A percentile compares a stretch with the other conserved stretches of the same genome.
Conservation (phyloP, 2,113 vertebrate species). For the Xiphias gladius region DNA sequence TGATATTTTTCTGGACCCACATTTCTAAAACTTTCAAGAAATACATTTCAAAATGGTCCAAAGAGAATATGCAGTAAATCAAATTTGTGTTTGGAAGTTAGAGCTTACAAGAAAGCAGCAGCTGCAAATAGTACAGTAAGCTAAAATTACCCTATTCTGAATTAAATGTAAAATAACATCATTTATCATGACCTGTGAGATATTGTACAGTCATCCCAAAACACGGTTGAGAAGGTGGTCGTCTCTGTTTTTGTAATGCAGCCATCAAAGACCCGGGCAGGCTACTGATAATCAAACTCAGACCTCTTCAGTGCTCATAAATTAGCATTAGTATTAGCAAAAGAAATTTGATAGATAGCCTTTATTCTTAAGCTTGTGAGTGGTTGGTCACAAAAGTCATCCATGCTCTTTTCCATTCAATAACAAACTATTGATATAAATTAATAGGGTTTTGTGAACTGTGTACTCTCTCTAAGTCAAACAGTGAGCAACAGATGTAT, state of each 20-base stretch:
- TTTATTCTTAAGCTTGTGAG: not conserved
- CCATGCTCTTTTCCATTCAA: not conserved
- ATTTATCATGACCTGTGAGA: not conserved
- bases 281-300: not conserved
- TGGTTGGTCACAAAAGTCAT: not conserved
- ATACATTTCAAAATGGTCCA: too few species aligned
- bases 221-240: not conserved
- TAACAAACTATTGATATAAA: not conserved
- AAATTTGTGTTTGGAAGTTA: not conserved
- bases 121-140: not conserved
- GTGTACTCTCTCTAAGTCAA: not conserved
- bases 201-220: not conserved
- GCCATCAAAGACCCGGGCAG: too few species aligned
- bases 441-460: not conserved
- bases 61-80: not conserved
- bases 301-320: not conserved
- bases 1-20: not conserved
- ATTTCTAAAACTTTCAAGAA: too few species aligned
- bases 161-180: not conserved
- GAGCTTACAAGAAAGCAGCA: not conserved
- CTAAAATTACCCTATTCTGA: not conserved
- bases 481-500: conserved; percentile 15
- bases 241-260: not conserved
- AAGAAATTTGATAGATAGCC: not conserved
- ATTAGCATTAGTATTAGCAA: not conserved